Conservation (phyloP, 2,113 vertebrate species). For the Ariopsis seemanni region DNA sequence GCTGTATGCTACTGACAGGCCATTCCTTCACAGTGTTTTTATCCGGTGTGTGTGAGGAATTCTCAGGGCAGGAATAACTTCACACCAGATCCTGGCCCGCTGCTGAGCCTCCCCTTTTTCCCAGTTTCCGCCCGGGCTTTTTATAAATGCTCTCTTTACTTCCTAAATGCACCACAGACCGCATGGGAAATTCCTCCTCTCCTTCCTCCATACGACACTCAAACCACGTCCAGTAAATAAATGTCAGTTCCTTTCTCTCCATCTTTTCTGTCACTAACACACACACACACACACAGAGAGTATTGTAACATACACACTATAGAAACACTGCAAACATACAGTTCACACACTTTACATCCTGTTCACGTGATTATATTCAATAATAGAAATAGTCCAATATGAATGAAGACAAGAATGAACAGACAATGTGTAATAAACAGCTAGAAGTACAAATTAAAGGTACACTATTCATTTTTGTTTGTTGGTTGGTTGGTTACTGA, state of each 20-base stretch:
- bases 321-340: neutral
- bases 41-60: slow-evolving; percentile 33
- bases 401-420: neutral
- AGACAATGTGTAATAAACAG: neutral
- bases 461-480: neutral
- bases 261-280: slow-evolving; percentile 2
- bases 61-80: slow-evolving; percentile 51
- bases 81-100: slow-evolving; percentile 47
- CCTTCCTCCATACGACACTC: slow-evolving; percentile 36
- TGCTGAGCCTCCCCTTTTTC: slow-evolving; percentile 17
- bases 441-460: neutral
- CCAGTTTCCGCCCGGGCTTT: slow-evolving; percentile 40
- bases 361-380: neutral
- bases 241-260: slow-evolving; percentile 8
- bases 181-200: slow-evolving; percentile 52
- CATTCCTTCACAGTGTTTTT: slow-evolving; percentile 17
- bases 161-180: slow-evolving; percentile 45
- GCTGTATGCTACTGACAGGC: slow-evolving; percentile 18
- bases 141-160: slow-evolving; percentile 45
- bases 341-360: slow-evolving; percentile 14
- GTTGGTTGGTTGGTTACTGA: neutral
- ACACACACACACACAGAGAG: slow-evolving; percentile 24
- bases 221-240: slow-evolving; percentile 41
- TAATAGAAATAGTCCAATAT: neutral
- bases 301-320: neutral